A percentile compares a stretch with the other conserved stretches of the same genome.
phyloP scores from a whole-genome alignment of 2,888 invertebrate species.

The Polymixis flavicincta region DNA sequence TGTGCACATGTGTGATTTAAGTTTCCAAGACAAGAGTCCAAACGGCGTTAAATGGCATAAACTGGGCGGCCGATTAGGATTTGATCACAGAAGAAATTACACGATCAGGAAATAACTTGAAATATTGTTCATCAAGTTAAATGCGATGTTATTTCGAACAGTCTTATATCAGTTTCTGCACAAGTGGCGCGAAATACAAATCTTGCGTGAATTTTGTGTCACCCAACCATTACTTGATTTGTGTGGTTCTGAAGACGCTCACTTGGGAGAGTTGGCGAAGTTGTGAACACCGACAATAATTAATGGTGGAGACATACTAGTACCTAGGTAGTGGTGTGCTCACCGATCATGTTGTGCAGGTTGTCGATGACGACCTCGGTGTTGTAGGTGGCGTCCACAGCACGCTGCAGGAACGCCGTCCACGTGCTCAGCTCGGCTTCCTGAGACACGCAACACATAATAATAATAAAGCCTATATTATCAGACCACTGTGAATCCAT shows the following conservation, averaged over 20 bases:
- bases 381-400: constrained; percentile 86
- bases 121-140: not conserved
- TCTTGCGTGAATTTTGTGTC: too few species aligned
- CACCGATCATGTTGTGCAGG: constrained; percentile 88
- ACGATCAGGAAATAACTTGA: not conserved
- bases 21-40: not conserved
- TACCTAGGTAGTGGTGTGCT: not conserved
- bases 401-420: constrained; percentile 88
- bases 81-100: too few species aligned
- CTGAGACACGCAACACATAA: constrained; percentile 70
- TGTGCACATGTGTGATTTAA: not conserved
- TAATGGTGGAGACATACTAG: not conserved
- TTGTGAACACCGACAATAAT: not conserved
- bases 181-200: not conserved
- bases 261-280: too few species aligned
- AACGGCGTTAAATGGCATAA: not conserved
- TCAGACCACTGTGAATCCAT: too few species aligned
- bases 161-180: not conserved
- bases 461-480: too few species aligned
- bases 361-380: constrained; percentile 87
- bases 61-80: not conserved
- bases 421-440: constrained; percentile 87
- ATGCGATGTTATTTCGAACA: not conserved
- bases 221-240: not conserved
- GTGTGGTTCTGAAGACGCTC: not conserved